Conservation (phyloP, 2,113 vertebrate genomes). For the Phrynosoma blainvillii region DNA sequence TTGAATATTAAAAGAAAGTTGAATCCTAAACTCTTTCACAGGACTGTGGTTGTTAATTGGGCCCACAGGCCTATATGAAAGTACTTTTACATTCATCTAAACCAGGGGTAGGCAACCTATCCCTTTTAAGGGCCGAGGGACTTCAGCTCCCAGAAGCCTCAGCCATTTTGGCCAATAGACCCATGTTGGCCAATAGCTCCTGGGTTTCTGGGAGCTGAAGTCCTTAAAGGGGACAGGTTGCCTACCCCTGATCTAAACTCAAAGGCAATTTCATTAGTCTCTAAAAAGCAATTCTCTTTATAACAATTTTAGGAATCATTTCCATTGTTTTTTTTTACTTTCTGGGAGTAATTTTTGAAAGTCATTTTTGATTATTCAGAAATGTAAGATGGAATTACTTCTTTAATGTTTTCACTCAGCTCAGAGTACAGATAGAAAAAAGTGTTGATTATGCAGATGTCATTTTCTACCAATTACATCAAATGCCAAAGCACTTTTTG, state of each 20-base stretch:
- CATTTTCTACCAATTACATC: constrained; percentile 10
- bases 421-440: constrained; percentile 12
- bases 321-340: constrained; percentile 36
- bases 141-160: too few species aligned
- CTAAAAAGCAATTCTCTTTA: constrained; percentile 56
- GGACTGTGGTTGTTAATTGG: constrained; percentile 31
- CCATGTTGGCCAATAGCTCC: too few species aligned
- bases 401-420: constrained; percentile 33
- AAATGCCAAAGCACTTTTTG: neutral
- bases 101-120: too few species aligned
- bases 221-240: too few species aligned
- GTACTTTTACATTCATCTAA: constrained; percentile 9
- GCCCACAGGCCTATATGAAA: constrained; percentile 33
- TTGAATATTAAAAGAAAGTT: constrained; percentile 27
- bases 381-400: constrained; percentile 38
- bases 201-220: too few species aligned
- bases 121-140: too few species aligned
- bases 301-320: constrained; percentile 39
- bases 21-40: constrained; percentile 22
- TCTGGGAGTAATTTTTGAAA: constrained; percentile 43
- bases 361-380: neutral
- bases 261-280: constrained; percentile 60
- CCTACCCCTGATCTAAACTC: constrained; percentile 24
- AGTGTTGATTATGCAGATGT: constrained; percentile 9
- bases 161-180: too few species aligned